Evolutionary conservation across 1,140 invertebrate genomes (phyloP), one percentile per base, ranked within the genome.

Genomic region (Chionoecetes opilio): DNA sequence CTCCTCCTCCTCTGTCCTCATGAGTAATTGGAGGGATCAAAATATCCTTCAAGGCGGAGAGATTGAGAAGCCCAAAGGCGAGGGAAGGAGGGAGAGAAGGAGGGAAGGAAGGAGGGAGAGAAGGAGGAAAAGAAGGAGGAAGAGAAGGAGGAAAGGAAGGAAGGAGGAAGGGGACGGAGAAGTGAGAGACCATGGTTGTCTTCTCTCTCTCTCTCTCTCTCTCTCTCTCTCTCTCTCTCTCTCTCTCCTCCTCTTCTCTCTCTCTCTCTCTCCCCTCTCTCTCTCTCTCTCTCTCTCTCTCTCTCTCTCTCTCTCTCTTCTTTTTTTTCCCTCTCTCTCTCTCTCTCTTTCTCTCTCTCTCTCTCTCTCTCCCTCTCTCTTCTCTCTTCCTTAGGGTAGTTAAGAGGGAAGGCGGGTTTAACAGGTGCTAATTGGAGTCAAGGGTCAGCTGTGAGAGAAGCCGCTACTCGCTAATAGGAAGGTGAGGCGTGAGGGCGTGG

Each of bases 21-120:
- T n/a, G 63, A 75, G 63, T 75, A 75, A 75, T 75, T 75, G 63
- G 63, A n/a, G 63, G 63, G 63, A 75, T 75, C 63, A 75, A 26
- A 63, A 26, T 75, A 26, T 75, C 63, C 63, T 75, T 75, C 63
- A 75, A 26, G n/a, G 21, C 8, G 21, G 63, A 75, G 63, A n/a
- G 63, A n/a, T 17, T n/a, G 63, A 75, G 63, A 75, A 26, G 21
- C 38, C 38, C 38, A 41, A 41, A 41, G 38, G 38, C 9, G 63
- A 75, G 21, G 8, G 63, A 75, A 26, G n/a, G 63, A 75, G 63
- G n/a, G 63, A 75, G 63, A 75, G 63, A 75, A 26, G n/a, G 63
- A 75, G 63, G n/a, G 63, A 75, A 26, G n/a, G 63, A 75, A 26
- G n/a, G 63, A 75, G 63, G n/a, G 63, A 75, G 63, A 75, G 63